A percentile compares a stretch with the other conserved stretches of the same genome.
phyloP scores from a whole-genome alignment of 2,797 vertebrate genomes.

The Rhynchonycteris naso region DNA sequence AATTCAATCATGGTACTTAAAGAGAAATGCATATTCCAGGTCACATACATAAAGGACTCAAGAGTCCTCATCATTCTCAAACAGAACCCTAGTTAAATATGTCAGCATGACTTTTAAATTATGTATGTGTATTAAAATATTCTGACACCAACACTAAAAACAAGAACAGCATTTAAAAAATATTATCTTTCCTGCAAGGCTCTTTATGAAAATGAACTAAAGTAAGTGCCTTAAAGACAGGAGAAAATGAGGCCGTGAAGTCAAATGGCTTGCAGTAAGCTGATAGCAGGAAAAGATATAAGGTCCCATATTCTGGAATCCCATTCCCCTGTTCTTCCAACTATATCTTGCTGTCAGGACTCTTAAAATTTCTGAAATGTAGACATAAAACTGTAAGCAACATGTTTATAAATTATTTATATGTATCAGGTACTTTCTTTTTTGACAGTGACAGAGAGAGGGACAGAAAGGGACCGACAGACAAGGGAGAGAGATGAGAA shows the following conservation, averaged over 20 bases:
- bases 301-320: neutral
- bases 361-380: slow-evolving; percentile 5
- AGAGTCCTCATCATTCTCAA: slow-evolving; percentile 21
- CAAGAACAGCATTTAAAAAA: neutral
- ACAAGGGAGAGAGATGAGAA: no score
- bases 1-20: neutral
- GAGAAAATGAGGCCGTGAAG: slow-evolving; percentile 2
- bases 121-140: neutral
- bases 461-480: no score
- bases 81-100: neutral
- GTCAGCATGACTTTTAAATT: slow-evolving; percentile 35
- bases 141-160: slow-evolving; percentile 18
- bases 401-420: slow-evolving; percentile 7
- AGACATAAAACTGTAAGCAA: slow-evolving; percentile 44
- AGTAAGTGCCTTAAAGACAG: neutral
- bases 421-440: neutral
- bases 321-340: neutral
- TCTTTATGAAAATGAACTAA: slow-evolving; percentile 15
- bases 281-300: neutral
- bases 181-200: neutral
- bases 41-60: neutral
- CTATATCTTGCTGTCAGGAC: neutral
- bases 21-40: slow-evolving; percentile 37
- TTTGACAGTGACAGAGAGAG: neutral
- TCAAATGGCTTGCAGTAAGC: neutral